These are phyloP conservation scores for Otocyon megalotis DNA, from an alignment of 2,113 vertebrate species.

Conservation along the genomic window DNA sequence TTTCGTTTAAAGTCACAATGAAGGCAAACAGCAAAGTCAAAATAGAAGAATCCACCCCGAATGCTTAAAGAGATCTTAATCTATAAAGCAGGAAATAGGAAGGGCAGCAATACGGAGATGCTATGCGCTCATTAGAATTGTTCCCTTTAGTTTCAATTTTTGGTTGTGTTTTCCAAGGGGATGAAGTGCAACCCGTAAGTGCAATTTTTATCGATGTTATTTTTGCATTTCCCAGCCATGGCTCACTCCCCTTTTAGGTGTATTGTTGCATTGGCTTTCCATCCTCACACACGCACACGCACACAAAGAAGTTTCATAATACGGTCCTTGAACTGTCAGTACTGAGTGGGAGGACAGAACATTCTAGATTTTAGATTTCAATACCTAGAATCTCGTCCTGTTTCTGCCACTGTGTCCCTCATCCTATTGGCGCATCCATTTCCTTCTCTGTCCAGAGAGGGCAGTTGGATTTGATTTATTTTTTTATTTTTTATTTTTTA, in stretches of 20 bases:
- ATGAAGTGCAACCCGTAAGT: neutral
- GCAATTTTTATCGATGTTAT: neutral
- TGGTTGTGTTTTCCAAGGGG: neutral
- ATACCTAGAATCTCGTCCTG: neutral
- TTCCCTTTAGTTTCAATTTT: neutral
- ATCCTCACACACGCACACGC: too few relatives aligned
- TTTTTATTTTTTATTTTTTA: neutral
- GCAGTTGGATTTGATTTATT: neutral
- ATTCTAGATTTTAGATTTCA: neutral
- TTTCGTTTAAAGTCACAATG: neutral
- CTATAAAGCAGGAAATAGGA: constrained; percentile 23
- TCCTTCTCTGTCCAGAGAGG: neutral
- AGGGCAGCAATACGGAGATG: neutral
- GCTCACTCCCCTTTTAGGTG: neutral
- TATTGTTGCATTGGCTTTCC: neutral
- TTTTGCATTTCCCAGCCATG: neutral
- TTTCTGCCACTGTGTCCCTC: neutral
- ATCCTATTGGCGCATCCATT: neutral
- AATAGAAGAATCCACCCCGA: constrained; percentile 22
- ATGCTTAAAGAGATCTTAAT: neutral
- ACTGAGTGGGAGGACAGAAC: neutral
- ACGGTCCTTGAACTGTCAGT: neutral
- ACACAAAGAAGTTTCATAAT: neutral
- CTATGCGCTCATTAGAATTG: neutral
- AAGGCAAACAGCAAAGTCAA: constrained; percentile 32